Base-by-base conservation (phyloP, 2,888 invertebrate species). In the Eugnorisma glareosa region DNA sequence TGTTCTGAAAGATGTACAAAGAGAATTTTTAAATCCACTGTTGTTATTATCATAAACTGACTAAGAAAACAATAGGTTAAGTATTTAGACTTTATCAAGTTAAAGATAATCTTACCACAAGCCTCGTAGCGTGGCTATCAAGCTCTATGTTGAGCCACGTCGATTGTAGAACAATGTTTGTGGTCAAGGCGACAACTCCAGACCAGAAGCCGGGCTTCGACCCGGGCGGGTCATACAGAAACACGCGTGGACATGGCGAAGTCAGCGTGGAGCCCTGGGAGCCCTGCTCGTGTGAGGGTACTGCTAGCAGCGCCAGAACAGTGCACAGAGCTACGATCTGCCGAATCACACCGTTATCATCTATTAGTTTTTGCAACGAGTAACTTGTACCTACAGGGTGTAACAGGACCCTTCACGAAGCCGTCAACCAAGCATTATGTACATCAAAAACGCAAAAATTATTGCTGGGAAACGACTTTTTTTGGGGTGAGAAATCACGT, bases 171-270 rank as follows among this genome's bases (percentile, higher is more conserved):
- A 51, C 8, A 51, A 51, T 51, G 51, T 51, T 24, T 51, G 51
- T 24, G 51, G 3, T 51, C 51, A 51, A 51, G 51, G 51, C 8
- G 51, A 51, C 94, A 6, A 96, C 96, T 0, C 97, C 97, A 87
- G 97, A 97, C 97, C 97, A 97, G 59, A 97, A 91, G 54, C 97
- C 97, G 0, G 95, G 93, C 87, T 97, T 97, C 0, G 95, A 93
- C 3, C 96, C 95, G 0, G 95, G 94, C 0, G 95, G 94, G 77
- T 97, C 97, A 90, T 97, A 97, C 70, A 93, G 93, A 91, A 97
- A 97, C 45, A 97, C 95, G 75, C 96, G 94, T n/a, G 97, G 97
- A 84, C 97, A 98, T 1, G 97, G 97, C 1, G 97, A 97, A 24
- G 48, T 48, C n/a, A 59, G 21, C 31, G 15, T n/a, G 3, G 28